Evolutionary conservation across 2,113 vertebrate genomes (phyloP).

Genomic region (human (Homo sapiens)): GRCh38 chr11:18612001-18612500

Average conservation of each 20-base stretch:
- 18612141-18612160: background rate
- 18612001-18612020: background rate
- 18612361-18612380: slow-evolving; percentile 92
- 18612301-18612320: slow-evolving; percentile 85
- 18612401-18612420: slow-evolving; percentile 96
- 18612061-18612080: background rate
- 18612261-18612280: slow-evolving; percentile 11
- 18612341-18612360: slow-evolving; percentile 97
- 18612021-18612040: background rate
- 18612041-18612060: background rate
- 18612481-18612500: slow-evolving; percentile 81
- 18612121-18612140: slow-evolving; percentile 6
- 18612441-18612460: slow-evolving; percentile 87
- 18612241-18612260: background rate
- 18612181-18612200: background rate
- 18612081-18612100: background rate
- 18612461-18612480: slow-evolving; percentile 87
- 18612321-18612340: slow-evolving; percentile 98
- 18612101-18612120: background rate
- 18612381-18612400: slow-evolving; percentile 99
- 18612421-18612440: slow-evolving; percentile 91
- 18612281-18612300: background rate
- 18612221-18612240: background rate
- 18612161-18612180: slow-evolving; percentile 11
- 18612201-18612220: slow-evolving; percentile 27